These are phyloP conservation scores for Cosmorhoe ocellata DNA, from an alignment of 2,888 invertebrate genomes.

Conservation along the genomic window DNA sequence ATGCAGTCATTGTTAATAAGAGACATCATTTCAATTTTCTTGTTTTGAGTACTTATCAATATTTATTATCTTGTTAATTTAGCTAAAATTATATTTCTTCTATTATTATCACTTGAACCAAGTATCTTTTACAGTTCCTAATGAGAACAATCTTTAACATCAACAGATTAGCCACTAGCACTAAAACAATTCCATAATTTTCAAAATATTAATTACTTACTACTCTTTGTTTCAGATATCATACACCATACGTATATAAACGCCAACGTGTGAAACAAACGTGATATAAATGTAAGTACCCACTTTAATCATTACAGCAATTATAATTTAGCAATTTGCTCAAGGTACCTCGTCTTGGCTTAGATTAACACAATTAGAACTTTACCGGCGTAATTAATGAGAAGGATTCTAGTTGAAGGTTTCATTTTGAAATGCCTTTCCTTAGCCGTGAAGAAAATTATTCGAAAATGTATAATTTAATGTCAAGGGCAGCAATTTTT, in stretches of 20 bases:
- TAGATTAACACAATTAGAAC: slow-evolving; percentile 18
- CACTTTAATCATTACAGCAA: slow-evolving; percentile 35
- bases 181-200: neutral
- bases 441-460: too few species aligned
- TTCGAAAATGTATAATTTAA: too few species aligned
- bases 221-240: slow-evolving; percentile 55
- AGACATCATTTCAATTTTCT: too few species aligned
- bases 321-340: slow-evolving; percentile 30
- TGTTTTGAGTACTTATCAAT: too few species aligned
- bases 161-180: too few species aligned
- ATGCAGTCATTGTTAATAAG: neutral
- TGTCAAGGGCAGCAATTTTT: too few species aligned
- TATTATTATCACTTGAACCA: too few species aligned
- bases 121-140: too few species aligned
- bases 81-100: too few species aligned
- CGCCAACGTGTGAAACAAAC: slow-evolving; percentile 45
- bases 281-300: slow-evolving; percentile 69
- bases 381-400: slow-evolving; percentile 7
- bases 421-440: too few species aligned
- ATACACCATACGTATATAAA: slow-evolving; percentile 40
- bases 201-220: slow-evolving; percentile 1
- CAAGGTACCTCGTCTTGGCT: slow-evolving; percentile 23
- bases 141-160: too few species aligned
- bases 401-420: neutral
- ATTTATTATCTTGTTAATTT: too few species aligned